Percentiles rank a stretch among this genome's conserved stretches.
These are phyloP conservation scores for Typhlichthys subterraneus DNA, from an alignment of 2,797 vertebrate species.

Conservation along the genomic window DNA sequence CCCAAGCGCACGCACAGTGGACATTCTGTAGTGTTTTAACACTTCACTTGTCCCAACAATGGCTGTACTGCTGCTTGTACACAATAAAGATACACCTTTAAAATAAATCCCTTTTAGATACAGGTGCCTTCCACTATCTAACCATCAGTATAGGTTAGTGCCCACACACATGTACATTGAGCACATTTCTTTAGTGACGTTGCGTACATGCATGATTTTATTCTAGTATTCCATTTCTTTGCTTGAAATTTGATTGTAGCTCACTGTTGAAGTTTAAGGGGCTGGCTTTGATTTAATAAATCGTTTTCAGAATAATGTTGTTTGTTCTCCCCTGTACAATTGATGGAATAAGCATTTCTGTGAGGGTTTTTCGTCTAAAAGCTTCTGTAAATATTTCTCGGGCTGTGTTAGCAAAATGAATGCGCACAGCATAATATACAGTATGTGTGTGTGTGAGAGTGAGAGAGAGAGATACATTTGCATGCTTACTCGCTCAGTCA, in stretches of 20 bases:
- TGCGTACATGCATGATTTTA: too few species aligned
- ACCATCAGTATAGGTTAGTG: slow-evolving; percentile 5
- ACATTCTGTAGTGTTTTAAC: background rate
- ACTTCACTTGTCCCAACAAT: slow-evolving; percentile 10
- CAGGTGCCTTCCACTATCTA: slow-evolving; percentile 17
- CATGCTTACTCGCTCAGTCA: slow-evolving; percentile 10
- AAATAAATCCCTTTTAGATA: slow-evolving; percentile 24
- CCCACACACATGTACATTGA: too few species aligned
- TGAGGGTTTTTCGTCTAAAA: slow-evolving; percentile 42
- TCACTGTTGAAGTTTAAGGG: too few species aligned
- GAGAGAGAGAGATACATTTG: slow-evolving; percentile 5
- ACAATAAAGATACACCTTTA: slow-evolving; percentile 42
- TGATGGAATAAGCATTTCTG: slow-evolving; percentile 21
- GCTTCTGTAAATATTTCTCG: slow-evolving; percentile 24
- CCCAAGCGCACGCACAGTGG: slow-evolving; percentile 13
- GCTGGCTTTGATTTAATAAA: slow-evolving; percentile 53
- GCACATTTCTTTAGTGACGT: too few species aligned
- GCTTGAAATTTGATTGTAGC: too few species aligned
- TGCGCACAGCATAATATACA: background rate
- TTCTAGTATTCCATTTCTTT: too few species aligned
- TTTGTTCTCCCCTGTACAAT: slow-evolving; percentile 29
- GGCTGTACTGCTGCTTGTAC: slow-evolving; percentile 19
- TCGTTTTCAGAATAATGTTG: slow-evolving; percentile 44
- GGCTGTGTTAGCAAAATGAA: slow-evolving; percentile 25
- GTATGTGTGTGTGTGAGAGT: too few species aligned